Evolutionary conservation across 2,888 invertebrate species (phyloP).

Genomic region (Isotomurus palustris): DNA sequence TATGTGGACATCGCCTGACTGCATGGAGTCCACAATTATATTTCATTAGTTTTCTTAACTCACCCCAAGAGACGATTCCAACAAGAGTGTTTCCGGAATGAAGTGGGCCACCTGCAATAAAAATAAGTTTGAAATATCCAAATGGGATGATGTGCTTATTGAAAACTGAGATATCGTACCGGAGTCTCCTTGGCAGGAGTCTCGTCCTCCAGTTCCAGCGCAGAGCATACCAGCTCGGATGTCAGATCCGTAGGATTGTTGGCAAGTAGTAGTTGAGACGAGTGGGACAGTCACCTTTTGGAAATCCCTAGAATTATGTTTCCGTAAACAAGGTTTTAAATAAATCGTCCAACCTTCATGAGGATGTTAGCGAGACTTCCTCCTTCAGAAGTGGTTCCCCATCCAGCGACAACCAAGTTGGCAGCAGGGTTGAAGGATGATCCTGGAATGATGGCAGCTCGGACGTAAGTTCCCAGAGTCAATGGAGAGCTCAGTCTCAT

Average conservation of each 20-base stretch:
- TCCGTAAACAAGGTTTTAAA: too few species aligned
- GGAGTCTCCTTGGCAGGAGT: slow-evolving; percentile 36
- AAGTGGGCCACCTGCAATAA: slow-evolving; percentile 37
- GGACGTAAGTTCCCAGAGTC: slow-evolving; percentile 27
- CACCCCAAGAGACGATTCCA: slow-evolving; percentile 20
- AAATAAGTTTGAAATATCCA: too few species aligned
- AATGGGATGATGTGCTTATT: too few species aligned
- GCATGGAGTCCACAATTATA: too few species aligned
- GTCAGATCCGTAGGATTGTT: slow-evolving; percentile 28
- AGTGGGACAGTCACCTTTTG: slow-evolving; percentile 43
- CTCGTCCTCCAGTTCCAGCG: slow-evolving; percentile 26
- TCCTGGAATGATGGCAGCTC: slow-evolving; percentile 34
- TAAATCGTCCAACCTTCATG: too few species aligned
- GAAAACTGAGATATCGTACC: too few species aligned
- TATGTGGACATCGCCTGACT: too few species aligned
- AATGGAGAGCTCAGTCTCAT: slow-evolving; percentile 34
- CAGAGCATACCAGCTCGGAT: slow-evolving; percentile 22
- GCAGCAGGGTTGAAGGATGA: slow-evolving; percentile 2
- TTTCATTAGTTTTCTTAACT: too few species aligned
- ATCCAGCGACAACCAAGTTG: slow-evolving; percentile 14
- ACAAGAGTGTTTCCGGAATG: slow-evolving; percentile 10
- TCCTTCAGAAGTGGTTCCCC: slow-evolving; percentile 36
- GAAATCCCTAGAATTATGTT: too few species aligned
- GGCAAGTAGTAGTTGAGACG: slow-evolving; percentile 33
- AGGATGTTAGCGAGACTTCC: slow-evolving; percentile 26